phyloP scores from a whole-genome alignment of 2,113 vertebrate genomes.

The Cyanoliseus patagonus region DNA sequence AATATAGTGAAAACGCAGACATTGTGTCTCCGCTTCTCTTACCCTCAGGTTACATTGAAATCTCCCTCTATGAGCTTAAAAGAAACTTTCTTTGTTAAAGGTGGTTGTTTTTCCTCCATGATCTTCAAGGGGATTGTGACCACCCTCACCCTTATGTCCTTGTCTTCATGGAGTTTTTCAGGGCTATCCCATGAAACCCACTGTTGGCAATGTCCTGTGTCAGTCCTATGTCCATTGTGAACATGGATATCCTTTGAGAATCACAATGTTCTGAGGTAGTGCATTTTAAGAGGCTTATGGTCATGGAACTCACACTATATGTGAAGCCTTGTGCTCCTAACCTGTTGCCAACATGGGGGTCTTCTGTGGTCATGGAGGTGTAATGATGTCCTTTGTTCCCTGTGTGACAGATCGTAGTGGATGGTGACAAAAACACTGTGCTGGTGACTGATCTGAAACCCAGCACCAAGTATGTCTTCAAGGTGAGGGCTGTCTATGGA shows the following conservation, averaged over 20 bases:
- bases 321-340: not conserved
- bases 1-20: not conserved
- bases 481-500: slow-evolving; percentile 77
- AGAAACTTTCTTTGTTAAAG: not conserved
- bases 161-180: not conserved
- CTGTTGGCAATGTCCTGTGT: not conserved
- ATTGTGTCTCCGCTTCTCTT: not conserved
- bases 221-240: not conserved
- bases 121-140: not conserved
- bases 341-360: not conserved
- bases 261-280: rapidly evolving
- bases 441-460: slow-evolving; percentile 79
- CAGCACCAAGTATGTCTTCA: slow-evolving; percentile 79
- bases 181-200: not conserved
- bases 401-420: slow-evolving; percentile 76
- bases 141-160: not conserved
- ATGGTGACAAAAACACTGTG: slow-evolving; percentile 73
- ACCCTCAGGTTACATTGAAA: not conserved
- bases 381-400: not conserved
- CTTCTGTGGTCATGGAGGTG: not conserved
- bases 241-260: not conserved
- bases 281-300: not conserved
- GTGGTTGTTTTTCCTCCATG: not conserved
- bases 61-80: not conserved
- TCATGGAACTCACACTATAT: not conserved